phyloP scores from a whole-genome alignment of 2,888 invertebrate species.

The Drosophila hawaiiensis region DNA sequence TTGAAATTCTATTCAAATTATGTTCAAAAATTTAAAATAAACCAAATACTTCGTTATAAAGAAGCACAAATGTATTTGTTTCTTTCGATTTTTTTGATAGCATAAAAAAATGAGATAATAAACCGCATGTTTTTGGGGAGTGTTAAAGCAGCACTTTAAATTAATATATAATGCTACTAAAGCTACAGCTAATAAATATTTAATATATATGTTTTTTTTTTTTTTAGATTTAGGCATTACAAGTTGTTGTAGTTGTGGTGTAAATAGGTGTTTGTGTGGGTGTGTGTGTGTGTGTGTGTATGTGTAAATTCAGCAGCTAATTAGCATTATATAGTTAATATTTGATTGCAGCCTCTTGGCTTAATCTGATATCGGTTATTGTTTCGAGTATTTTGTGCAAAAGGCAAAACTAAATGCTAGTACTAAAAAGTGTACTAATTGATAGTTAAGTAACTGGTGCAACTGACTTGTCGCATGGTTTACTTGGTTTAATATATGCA shows the following conservation, averaged over 20 bases:
- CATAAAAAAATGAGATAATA: neutral
- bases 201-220: neutral
- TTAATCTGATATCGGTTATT: constrained; percentile 23
- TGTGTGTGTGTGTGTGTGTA: constrained; percentile 20
- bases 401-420: constrained; percentile 65
- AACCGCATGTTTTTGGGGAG: constrained; percentile 22
- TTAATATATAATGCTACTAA: constrained; percentile 19
- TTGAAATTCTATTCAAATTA: neutral
- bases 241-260: constrained; percentile 30
- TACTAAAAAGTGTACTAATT: constrained; percentile 66
- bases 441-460: constrained; percentile 41
- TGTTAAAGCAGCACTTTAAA: constrained; percentile 30
- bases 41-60: neutral
- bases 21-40: neutral
- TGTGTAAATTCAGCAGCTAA: constrained; percentile 72
- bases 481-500: constrained; percentile 32
- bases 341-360: constrained; percentile 32
- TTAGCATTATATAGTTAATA: constrained; percentile 58
- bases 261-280: constrained; percentile 28
- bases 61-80: neutral
- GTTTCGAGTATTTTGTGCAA: constrained; percentile 54
- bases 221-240: constrained; percentile 18
- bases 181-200: constrained; percentile 37
- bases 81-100: neutral
- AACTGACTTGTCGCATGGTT: constrained; percentile 50